Conservation (phyloP, 2,888 invertebrate species). For the Phymatocera aterrima region DNA sequence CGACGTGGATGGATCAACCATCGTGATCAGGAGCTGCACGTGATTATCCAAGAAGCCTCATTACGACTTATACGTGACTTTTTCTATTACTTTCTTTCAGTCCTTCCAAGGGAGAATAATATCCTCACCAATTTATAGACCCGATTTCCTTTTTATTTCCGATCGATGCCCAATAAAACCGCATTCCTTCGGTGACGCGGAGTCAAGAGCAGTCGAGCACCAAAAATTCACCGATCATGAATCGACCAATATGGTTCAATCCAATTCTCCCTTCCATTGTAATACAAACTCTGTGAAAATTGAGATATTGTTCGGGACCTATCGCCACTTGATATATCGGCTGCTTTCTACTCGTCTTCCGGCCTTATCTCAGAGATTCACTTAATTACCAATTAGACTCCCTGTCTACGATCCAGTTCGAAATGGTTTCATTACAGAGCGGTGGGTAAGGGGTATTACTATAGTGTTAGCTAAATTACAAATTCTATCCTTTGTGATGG, state of each 20-base stretch:
- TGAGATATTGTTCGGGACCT: background rate
- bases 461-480: constrained; percentile 8
- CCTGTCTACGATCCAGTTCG: constrained; percentile 4
- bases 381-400: constrained; percentile 29
- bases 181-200: background rate
- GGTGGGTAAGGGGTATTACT: background rate
- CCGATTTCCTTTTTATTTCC: background rate
- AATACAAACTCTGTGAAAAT: background rate
- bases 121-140: constrained; percentile 4
- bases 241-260: background rate
- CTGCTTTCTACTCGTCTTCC: background rate
- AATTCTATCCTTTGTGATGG: constrained; percentile 4
- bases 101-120: background rate
- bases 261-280: background rate
- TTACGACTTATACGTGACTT: background rate
- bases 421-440: constrained; percentile 13
- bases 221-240: constrained; percentile 13
- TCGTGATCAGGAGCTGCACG: background rate
- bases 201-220: constrained; percentile 2
- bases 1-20: constrained; percentile 25
- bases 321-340: constrained; percentile 13
- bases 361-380: constrained; percentile 18
- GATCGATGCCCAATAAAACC: background rate
- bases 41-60: background rate
- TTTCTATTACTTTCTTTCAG: background rate